Conservation (phyloP, 2,113 vertebrate species). For the Lagopus muta region DNA sequence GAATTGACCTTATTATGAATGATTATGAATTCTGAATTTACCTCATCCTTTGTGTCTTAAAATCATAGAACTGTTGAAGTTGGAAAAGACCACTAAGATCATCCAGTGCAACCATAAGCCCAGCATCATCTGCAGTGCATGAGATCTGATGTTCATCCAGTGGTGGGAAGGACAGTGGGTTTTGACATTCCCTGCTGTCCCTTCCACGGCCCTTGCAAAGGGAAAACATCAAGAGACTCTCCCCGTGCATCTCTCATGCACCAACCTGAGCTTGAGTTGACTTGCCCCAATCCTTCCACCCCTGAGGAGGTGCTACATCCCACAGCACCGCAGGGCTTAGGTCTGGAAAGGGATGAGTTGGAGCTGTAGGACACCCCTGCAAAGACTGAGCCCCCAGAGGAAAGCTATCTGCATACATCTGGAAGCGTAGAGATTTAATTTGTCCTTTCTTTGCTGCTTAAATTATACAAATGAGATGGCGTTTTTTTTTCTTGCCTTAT, state of each 20-base stretch:
- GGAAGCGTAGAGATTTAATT: constrained; percentile 2
- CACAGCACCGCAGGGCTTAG: not conserved
- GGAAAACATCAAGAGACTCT: fast-evolving
- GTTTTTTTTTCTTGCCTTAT: not conserved
- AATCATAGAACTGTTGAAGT: too few species aligned
- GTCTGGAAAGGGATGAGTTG: not conserved
- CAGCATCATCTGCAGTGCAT: not conserved
- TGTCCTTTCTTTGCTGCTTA: not conserved
- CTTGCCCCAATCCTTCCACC: not conserved
- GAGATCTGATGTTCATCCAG: not conserved
- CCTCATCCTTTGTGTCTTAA: not conserved
- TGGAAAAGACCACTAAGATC: too few species aligned
- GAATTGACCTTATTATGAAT: too few species aligned
- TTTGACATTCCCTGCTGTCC: not conserved
- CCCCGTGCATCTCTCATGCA: not conserved
- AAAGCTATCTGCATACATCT: not conserved
- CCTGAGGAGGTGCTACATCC: fast-evolving
- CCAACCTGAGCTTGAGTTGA: fast-evolving
- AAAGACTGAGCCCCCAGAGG: not conserved
- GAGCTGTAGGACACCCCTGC: not conserved
- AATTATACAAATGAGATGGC: not conserved
- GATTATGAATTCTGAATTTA: not conserved
- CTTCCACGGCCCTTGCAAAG: not conserved
- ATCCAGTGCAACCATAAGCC: too few species aligned
- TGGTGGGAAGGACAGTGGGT: not conserved